Percentiles rank a stretch among this genome's conserved stretches.
Evolutionary conservation across 1,140 invertebrate genomes (phyloP).

Genomic region (Lepidostoma basale): DNA sequence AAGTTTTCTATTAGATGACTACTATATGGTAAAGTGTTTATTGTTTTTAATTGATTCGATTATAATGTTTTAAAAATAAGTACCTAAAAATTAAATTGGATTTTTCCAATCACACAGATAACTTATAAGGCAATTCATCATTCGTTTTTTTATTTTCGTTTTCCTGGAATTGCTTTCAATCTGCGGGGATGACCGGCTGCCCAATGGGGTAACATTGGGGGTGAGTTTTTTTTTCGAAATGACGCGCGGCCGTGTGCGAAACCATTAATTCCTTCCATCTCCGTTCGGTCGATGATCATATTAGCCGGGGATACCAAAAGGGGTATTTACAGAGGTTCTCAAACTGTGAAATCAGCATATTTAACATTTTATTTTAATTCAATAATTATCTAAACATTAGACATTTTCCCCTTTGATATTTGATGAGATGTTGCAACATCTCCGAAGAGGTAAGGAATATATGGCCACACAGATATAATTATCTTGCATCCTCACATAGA

Average conservation of each 20-base stretch:
- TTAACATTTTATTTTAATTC: no score
- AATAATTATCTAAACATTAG: background rate
- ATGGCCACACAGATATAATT: no score
- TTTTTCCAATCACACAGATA: background rate
- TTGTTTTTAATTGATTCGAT: no score
- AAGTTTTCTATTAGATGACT: no score
- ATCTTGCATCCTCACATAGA: no score
- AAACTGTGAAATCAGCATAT: background rate
- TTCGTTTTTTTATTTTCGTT: background rate
- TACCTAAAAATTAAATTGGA: no score
- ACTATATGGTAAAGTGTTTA: no score
- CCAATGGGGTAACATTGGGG: background rate
- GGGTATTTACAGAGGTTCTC: background rate
- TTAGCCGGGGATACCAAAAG: slow-evolving; percentile 3
- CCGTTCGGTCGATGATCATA: slow-evolving; percentile 23
- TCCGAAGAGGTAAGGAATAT: no score
- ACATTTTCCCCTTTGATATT: no score
- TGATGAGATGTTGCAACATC: no score
- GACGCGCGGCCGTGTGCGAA: slow-evolving; percentile 27
- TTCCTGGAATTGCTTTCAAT: slow-evolving; percentile 13
- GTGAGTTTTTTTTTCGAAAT: slow-evolving; percentile 2
- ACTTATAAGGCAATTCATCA: background rate
- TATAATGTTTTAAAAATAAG: no score
- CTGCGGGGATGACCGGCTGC: background rate
- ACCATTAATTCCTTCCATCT: slow-evolving; percentile 30